Percentiles rank a stretch among this genome's conserved stretches.
Conservation (phyloP, 2,113 vertebrate species). For the Scartelaos histophorus region DNA sequence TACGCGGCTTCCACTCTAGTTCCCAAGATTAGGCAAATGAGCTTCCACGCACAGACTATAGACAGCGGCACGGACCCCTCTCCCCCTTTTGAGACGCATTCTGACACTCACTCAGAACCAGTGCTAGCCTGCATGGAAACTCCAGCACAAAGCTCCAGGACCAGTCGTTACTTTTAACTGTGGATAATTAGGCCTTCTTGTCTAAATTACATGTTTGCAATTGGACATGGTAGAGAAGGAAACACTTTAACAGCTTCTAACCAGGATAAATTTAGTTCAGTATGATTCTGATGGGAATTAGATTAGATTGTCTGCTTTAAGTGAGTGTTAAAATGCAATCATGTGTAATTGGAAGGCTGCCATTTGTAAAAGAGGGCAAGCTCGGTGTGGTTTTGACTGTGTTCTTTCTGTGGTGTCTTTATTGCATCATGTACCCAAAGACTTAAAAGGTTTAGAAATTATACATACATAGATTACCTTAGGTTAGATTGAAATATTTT, state of each 20-base stretch:
- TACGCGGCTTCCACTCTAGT: constrained; percentile 81
- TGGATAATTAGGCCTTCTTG: constrained; percentile 1
- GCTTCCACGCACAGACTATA: constrained; percentile 69
- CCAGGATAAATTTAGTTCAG: constrained; percentile 7
- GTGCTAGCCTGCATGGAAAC: constrained; percentile 9
- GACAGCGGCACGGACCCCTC: constrained; percentile 53
- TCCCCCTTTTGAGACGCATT: constrained; percentile 60
- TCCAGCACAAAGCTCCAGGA: constrained; percentile 8
- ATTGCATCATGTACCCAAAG: neutral
- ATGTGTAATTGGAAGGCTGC: constrained; percentile 3
- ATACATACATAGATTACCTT: no score
- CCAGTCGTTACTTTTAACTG: constrained; percentile 8
- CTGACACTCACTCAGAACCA: constrained; percentile 50
- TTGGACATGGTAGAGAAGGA: neutral
- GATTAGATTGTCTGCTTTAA: constrained; percentile 12
- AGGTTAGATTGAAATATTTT: no score
- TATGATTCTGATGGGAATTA: neutral
- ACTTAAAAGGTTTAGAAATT: neutral
- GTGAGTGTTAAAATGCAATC: constrained; percentile 9
- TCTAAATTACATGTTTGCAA: constrained; percentile 12
- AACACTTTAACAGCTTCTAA: constrained; percentile 2
- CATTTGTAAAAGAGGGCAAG: neutral
- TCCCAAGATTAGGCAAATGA: constrained; percentile 87
- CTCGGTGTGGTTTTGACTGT: neutral
- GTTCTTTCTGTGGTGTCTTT: neutral